Evolutionary conservation across 2,888 invertebrate genomes (phyloP), one percentile per base, ranked within the genome.

Genomic region (Drosophila neonasuta): DNA sequence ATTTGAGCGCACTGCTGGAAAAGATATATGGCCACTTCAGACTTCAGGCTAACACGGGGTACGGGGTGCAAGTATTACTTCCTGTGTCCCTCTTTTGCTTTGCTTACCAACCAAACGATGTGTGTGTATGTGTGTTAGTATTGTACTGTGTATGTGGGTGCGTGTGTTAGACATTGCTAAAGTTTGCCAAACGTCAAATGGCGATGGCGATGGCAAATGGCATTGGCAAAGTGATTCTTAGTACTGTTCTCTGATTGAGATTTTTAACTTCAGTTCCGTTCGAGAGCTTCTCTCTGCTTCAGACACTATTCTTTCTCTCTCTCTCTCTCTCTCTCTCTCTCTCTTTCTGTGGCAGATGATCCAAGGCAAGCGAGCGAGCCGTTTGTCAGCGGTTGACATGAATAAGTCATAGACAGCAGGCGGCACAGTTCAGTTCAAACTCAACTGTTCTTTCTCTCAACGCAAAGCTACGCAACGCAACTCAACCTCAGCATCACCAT

Each of bases 351-450:
- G 36, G 3, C 36, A 36, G 36, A 36, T 36, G 36, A 36, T 36
- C 36, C 36, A 3, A 36, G 36, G 32, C 32, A 10, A 32, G 34
- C 34, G 34, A 36, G 36, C 58, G 49, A 62, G 78, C 78, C 80
- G 81, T 83, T 80, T 80, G 76, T 80, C 81, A 80, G 68, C 69
- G 58, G 72, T 66, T 81, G 85, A 77, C 84, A 84, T 84, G 79
- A 84, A 84, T 81, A 81, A 80, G 84, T 80, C 84, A 84, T 84
- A 69, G 73, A 63, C 70, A 58, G 57, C 55, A 70, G 77, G 62
- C 36, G 36, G 36, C 36, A n/a, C 71, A 57, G 42, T 55, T 48
- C 58, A 58, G 41, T 50, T 6, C 4, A 24, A 24, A 24, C 24
- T 24, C 66, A 66, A 61, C 62, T 68, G 64, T 61, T 41, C 17